These are phyloP conservation scores for Mormyrus hasselquistii DNA, from an alignment of 2,797 vertebrate genomes.

Conservation along the genomic window DNA sequence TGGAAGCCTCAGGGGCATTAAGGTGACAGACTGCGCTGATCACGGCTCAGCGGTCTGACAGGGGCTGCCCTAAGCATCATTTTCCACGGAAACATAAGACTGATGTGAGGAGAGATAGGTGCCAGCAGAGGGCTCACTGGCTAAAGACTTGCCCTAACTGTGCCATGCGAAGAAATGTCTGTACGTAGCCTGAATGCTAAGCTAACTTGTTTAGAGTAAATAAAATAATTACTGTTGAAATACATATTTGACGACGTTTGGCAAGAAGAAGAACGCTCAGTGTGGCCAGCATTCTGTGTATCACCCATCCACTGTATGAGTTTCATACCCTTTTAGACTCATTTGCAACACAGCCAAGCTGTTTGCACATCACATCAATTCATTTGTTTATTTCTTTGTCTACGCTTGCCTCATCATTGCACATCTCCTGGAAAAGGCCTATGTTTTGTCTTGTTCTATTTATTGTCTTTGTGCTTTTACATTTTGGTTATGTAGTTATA, in stretches of 20 bases:
- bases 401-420: background rate
- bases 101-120: background rate
- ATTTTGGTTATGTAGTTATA: background rate
- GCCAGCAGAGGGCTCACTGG: background rate
- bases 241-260: background rate
- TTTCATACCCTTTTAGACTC: background rate
- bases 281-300: background rate
- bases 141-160: conserved; percentile 53
- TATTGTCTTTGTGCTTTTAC: background rate
- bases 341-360: background rate
- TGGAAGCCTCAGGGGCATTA: conserved; percentile 95
- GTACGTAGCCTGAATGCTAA: background rate
- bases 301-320: background rate
- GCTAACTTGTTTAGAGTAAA: background rate
- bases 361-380: background rate
- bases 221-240: background rate
- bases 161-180: conserved; percentile 43
- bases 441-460: background rate
- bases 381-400: background rate
- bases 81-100: background rate
- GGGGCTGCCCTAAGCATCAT: background rate
- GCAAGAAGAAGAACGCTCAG: background rate
- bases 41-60: background rate
- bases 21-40: conserved; percentile 81
- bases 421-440: background rate